Conservation (phyloP, 2,797 vertebrate genomes). For the Mionectes olivaceus region DNA sequence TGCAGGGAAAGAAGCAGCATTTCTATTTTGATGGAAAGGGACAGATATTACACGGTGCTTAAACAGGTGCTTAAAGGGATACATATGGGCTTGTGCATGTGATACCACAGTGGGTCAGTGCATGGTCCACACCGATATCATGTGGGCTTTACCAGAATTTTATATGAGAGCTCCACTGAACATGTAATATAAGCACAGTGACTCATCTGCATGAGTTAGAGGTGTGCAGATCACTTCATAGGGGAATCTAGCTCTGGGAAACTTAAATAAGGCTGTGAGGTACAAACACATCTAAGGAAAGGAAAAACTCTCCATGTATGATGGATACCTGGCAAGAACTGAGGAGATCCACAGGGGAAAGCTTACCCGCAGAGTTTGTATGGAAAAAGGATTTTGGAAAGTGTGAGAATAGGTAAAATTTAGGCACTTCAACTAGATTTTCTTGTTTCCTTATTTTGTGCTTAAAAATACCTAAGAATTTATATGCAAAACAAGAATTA, state of each 20-base stretch:
- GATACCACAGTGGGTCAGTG: background rate
- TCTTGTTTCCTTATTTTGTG: conserved; percentile 37
- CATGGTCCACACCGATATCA: background rate
- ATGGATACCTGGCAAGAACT: background rate
- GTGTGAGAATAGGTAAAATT: background rate
- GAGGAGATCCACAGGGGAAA: background rate
- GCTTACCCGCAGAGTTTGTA: background rate
- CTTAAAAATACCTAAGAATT: conserved; percentile 32
- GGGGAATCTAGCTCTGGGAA: background rate
- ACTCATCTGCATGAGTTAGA: accelerated
- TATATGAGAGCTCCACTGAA: background rate
- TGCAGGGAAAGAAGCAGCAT: background rate
- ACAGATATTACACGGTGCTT: background rate
- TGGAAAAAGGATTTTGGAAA: background rate
- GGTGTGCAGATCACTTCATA: background rate
- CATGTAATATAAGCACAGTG: accelerated
- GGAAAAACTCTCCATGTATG: background rate
- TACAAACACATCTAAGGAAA: background rate
- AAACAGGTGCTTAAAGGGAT: background rate
- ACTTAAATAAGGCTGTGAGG: background rate
- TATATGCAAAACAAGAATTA: conserved; percentile 11
- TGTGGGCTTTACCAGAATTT: background rate
- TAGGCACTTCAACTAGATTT: background rate
- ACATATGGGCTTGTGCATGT: background rate
- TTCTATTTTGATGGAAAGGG: background rate